phyloP scores from a whole-genome alignment of 2,797 vertebrate genomes.

The Tangara arthus region DNA sequence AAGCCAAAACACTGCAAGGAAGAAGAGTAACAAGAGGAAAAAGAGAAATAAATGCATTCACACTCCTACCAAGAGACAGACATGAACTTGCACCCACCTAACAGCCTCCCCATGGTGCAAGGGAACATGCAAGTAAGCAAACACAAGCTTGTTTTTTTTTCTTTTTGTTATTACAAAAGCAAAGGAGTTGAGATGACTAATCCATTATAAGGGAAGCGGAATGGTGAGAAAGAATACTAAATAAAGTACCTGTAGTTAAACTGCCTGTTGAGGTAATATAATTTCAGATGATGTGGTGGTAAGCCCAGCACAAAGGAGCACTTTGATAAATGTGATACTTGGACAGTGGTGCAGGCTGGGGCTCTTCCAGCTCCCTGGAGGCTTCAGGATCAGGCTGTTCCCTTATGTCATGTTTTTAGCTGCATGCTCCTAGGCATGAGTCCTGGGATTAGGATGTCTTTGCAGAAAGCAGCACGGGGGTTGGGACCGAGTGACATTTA shows the following conservation, averaged over 20 bases:
- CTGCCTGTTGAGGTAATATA: constrained; percentile 18
- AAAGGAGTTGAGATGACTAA: not conserved
- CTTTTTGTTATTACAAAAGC: not conserved
- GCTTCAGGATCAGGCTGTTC: not conserved
- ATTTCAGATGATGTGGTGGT: not conserved
- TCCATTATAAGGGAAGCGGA: not conserved
- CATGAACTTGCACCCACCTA: not conserved
- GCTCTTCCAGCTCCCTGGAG: not conserved
- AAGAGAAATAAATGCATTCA: not conserved
- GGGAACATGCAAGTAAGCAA: not conserved
- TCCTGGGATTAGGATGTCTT: not conserved
- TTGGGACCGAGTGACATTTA: not conserved
- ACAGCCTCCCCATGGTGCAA: not conserved
- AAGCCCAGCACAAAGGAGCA: not conserved
- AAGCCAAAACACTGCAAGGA: not conserved
- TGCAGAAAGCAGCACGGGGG: not conserved
- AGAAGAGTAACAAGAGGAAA: not conserved
- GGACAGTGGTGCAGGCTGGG: not conserved
- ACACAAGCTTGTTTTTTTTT: not conserved
- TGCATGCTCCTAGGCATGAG: rapidly evolving
- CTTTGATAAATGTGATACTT: not conserved
- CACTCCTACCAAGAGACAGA: not conserved
- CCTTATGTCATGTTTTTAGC: not conserved
- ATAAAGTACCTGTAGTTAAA: not conserved
- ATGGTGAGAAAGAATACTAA: not conserved